These are phyloP conservation scores for Macrobrachium rosenbergii DNA, from an alignment of 1,140 invertebrate genomes.

Conservation along the genomic window DNA sequence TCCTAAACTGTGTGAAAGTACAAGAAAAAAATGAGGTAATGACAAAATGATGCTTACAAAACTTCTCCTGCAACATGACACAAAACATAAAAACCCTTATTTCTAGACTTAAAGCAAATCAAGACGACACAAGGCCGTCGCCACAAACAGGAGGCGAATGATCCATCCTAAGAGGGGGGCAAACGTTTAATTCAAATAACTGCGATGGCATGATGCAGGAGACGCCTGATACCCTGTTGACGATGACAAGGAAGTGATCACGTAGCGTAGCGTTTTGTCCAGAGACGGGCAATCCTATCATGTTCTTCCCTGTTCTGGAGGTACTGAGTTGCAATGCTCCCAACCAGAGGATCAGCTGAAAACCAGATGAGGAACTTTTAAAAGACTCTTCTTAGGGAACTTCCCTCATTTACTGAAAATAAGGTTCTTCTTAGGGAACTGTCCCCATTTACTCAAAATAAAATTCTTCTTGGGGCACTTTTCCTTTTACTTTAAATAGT, in stretches of 20 bases:
- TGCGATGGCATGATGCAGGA: constrained; percentile 59
- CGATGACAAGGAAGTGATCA: constrained; percentile 73
- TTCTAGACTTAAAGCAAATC: not conserved
- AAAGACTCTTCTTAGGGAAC: too few relatives aligned
- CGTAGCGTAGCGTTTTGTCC: constrained; percentile 98
- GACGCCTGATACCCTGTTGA: constrained; percentile 60
- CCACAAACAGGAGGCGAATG: constrained; percentile 24
- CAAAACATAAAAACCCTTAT: too few relatives aligned
- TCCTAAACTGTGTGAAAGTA: not conserved
- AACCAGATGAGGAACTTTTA: not conserved
- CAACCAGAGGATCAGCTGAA: constrained; percentile 95
- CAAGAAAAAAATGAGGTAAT: too few relatives aligned
- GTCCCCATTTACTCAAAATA: too few relatives aligned
- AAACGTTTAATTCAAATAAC: not conserved
- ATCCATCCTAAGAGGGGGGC: not conserved
- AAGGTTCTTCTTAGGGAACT: too few relatives aligned
- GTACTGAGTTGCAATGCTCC: constrained; percentile 98
- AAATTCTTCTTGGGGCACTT: too few relatives aligned
- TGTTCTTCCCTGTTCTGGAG: constrained; percentile 97
- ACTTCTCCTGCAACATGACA: too few relatives aligned
- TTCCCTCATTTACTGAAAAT: too few relatives aligned
- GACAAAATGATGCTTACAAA: too few relatives aligned
- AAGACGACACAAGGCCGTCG: not conserved
- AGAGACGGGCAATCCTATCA: constrained; percentile 96
- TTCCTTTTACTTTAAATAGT: too few relatives aligned